phyloP scores from a whole-genome alignment of 2,797 vertebrate genomes.

The Enteromius radiatus region DNA sequence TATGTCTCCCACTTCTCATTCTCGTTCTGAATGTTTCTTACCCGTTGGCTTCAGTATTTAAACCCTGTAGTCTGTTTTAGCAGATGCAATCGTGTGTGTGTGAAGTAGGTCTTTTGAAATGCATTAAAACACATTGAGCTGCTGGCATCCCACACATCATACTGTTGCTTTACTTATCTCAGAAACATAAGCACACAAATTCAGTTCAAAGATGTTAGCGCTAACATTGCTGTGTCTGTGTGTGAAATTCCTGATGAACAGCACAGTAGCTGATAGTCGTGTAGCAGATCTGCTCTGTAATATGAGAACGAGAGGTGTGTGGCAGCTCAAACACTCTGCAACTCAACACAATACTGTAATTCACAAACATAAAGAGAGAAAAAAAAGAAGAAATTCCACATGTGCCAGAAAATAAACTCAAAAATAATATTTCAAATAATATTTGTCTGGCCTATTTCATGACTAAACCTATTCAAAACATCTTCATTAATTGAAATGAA shows the following conservation, averaged over 20 bases:
- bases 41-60: conserved; percentile 25
- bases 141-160: conserved; percentile 28
- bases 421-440: too few species aligned
- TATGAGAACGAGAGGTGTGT: background rate
- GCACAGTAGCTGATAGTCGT: conserved; percentile 43
- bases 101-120: background rate
- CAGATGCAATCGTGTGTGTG: conserved; percentile 11
- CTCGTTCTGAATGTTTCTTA: background rate
- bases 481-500: background rate
- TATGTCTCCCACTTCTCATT: background rate
- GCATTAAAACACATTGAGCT: conserved; percentile 33
- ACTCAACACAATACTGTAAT: conserved; percentile 21
- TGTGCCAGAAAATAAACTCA: background rate
- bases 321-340: conserved; percentile 4
- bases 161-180: conserved; percentile 7
- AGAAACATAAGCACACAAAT: conserved; percentile 29
- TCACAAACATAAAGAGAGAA: conserved; percentile 25
- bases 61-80: conserved; percentile 10
- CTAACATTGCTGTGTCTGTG: background rate
- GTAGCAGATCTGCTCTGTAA: conserved; percentile 30
- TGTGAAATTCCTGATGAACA: conserved; percentile 20
- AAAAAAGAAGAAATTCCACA: conserved; percentile 5
- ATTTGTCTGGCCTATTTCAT: too few species aligned
- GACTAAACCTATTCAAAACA: background rate
- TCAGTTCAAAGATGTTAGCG: background rate